Evolutionary conservation across 2,888 invertebrate genomes (phyloP), one percentile per base, ranked within the genome.

Genomic region (Philaethria dido): DNA sequence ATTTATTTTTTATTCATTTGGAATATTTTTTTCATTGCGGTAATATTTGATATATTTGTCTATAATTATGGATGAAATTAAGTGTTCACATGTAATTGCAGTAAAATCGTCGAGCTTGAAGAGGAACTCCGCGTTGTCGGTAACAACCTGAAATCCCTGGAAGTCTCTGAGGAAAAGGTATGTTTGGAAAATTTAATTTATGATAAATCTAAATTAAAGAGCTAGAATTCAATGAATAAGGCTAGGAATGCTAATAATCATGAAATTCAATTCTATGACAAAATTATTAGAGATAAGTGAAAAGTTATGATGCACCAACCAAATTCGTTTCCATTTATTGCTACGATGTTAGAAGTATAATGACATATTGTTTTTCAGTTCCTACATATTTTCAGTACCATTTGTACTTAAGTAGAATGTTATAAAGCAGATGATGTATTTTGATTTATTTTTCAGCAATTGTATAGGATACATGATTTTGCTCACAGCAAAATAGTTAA

Each of bases 141-240:
- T 90, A 99, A 99, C 96, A 99, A 99, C 96, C 95, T 99, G 95
- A 99, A 99, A 94, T 99, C 99, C 89, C 97, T 99, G 89, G 99
- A 99, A 95, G 99, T 99, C 89, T 98, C 98, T 85, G 99, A 99
- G 94, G 99, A 99, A 94, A 99, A 99, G 98, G 99, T 99, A 96
- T 93, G 93, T 87, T 72, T 42, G 62, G 57, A 69, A 70, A 67
- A 54, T 55, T 42, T 42, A 57, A 69, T 64, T 9, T n/a, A 50
- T 1, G 2, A 16, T 5, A 29, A 50, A 0, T 25, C 36, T 64
- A 55, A 11, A 22, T 8, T 44, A 66, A 71, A 64, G 54, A 52
- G 69, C 71, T 69, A 71, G 71, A n/a, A 45, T 59, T 67, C 45
- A 25, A 16, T 36, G 20, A 64, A 50, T 13, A 60, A 45, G 13